phyloP scores from a whole-genome alignment of 2,113 vertebrate species.

The Gymnogyps californianus region DNA sequence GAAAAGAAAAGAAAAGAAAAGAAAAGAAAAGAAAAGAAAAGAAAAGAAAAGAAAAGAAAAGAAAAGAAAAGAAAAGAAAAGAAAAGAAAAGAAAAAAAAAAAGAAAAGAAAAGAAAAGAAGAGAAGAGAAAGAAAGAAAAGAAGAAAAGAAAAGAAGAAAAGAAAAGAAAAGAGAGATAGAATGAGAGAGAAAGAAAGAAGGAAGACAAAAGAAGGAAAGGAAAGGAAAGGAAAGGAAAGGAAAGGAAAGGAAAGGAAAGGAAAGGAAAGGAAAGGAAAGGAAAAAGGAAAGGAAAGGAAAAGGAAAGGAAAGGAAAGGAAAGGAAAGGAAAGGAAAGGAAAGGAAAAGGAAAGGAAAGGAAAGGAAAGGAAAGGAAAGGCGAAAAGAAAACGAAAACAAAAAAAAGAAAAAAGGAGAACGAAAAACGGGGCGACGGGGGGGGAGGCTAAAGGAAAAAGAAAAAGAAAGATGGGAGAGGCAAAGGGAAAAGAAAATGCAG shows the following conservation, averaged over 20 bases:
- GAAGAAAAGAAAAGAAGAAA: neutral
- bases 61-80: neutral
- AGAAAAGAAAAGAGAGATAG: fast-evolving
- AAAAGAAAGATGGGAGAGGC: neutral
- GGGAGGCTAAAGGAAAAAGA: neutral
- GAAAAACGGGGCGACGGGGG: fast-evolving
- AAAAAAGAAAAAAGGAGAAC: neutral
- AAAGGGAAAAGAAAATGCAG: neutral
- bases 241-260: fast-evolving
- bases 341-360: neutral
- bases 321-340: neutral
- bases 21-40: neutral
- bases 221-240: too few relatives aligned
- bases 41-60: neutral
- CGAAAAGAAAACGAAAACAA: neutral
- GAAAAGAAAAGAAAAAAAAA: neutral
- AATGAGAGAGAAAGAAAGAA: fast-evolving
- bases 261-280: fast-evolving
- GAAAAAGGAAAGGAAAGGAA: fast-evolving
- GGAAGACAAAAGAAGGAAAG: too few relatives aligned
- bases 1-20: neutral
- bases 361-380: neutral
- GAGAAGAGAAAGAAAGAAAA: neutral
- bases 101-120: too few relatives aligned
- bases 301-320: neutral